A percentile compares a stretch with the other conserved stretches of the same genome.
phyloP scores from a whole-genome alignment of 2,797 vertebrate genomes.

The Crocodylus rhombifer region DNA sequence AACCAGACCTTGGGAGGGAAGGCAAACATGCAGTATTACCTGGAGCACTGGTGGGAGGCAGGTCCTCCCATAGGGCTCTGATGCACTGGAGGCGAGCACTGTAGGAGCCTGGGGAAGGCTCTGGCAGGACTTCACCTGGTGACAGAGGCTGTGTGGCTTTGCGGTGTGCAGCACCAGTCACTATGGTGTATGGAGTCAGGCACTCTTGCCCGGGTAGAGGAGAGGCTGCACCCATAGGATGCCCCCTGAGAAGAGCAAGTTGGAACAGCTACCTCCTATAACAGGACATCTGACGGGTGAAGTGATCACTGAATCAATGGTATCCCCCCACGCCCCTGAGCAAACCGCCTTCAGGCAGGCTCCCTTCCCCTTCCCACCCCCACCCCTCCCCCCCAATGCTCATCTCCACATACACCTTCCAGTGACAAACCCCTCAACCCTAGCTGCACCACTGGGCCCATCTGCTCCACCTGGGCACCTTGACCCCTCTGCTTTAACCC shows the following conservation, averaged over 20 bases:
- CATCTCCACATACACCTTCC: background rate
- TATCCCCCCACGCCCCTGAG: background rate
- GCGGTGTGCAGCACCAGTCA: background rate
- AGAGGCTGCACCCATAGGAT: too few relatives aligned
- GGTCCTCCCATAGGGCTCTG: background rate
- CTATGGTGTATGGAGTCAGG: too few relatives aligned
- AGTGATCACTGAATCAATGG: too few relatives aligned
- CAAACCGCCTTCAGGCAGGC: too few relatives aligned
- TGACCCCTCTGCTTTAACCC: background rate
- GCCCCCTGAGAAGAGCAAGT: too few relatives aligned
- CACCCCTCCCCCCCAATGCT: background rate
- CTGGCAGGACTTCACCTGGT: background rate
- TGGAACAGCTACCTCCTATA: too few relatives aligned
- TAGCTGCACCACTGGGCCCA: background rate
- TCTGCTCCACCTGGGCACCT: background rate
- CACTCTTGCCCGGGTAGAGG: too few relatives aligned
- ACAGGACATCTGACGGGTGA: too few relatives aligned
- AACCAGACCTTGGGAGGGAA: slow-evolving; percentile 84
- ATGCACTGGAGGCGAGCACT: background rate
- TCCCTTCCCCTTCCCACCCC: too few relatives aligned
- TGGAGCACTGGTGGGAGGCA: too few relatives aligned
- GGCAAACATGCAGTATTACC: background rate
- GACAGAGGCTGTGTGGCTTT: rapidly evolving
- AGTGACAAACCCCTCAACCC: too few relatives aligned
- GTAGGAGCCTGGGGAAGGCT: rapidly evolving